Conservation (phyloP, 2,113 vertebrate genomes). For the Hymenochirus boettgeri region DNA sequence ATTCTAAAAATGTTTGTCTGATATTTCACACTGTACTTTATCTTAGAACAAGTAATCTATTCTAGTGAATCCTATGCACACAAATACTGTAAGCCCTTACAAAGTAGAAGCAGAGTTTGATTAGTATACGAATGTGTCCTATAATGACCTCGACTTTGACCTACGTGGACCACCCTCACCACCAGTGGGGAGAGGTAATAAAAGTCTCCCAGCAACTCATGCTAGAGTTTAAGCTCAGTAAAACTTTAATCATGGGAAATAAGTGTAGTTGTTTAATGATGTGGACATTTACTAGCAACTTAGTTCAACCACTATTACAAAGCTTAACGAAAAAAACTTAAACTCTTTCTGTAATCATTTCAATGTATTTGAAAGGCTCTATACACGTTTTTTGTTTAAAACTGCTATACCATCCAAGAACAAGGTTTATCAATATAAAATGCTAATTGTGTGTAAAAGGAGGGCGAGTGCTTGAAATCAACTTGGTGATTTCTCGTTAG, state of each 20-base stretch:
- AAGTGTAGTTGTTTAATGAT: conserved; percentile 68
- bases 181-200: conserved; percentile 65
- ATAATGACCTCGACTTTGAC: conserved; percentile 74
- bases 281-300: conserved; percentile 66
- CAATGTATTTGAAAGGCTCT: too few relatives aligned
- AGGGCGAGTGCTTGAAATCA: too few relatives aligned
- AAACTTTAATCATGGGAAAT: conserved; percentile 69
- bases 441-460: too few relatives aligned
- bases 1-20: too few relatives aligned
- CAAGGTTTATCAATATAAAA: too few relatives aligned
- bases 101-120: background rate
- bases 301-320: conserved; percentile 54
- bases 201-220: conserved; percentile 58
- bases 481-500: too few relatives aligned
- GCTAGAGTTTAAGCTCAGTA: conserved; percentile 54
- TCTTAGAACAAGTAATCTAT: background rate
- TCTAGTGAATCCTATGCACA: background rate
- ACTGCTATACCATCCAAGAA: too few relatives aligned
- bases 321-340: conserved; percentile 46
- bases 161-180: conserved; percentile 69
- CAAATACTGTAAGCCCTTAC: background rate
- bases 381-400: too few relatives aligned
- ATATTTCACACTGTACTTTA: too few relatives aligned
- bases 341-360: conserved; percentile 32
- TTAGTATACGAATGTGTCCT: conserved; percentile 49